Conservation (phyloP, 2,113 vertebrate genomes). For the Nettapus auritus region DNA sequence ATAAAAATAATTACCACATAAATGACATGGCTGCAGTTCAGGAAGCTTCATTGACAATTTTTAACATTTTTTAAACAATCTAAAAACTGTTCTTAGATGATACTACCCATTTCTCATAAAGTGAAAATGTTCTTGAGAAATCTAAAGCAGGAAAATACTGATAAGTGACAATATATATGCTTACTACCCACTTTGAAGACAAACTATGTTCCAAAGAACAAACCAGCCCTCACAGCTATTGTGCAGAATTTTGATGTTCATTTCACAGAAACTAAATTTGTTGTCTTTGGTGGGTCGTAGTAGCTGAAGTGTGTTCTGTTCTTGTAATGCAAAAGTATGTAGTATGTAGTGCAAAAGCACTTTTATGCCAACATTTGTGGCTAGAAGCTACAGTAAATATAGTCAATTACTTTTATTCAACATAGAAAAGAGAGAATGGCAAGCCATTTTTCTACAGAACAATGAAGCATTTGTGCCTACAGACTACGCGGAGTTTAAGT, state of each 20-base stretch:
- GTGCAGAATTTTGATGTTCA: background rate
- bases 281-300: background rate
- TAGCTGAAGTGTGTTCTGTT: background rate
- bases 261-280: background rate
- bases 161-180: background rate
- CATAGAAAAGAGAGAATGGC: background rate
- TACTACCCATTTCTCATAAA: background rate
- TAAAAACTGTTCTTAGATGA: background rate
- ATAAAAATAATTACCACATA: conserved; percentile 15
- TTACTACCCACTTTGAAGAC: background rate
- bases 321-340: background rate
- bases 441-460: background rate
- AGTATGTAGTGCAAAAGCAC: too few species aligned
- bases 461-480: background rate
- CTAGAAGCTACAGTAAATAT: conserved; percentile 20
- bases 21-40: background rate
- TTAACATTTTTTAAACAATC: conserved; percentile 18
- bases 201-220: background rate
- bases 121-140: background rate
- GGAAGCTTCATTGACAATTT: background rate
- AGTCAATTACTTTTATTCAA: conserved; percentile 8
- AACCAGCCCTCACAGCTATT: background rate
- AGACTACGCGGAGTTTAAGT: background rate
- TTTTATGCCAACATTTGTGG: background rate
- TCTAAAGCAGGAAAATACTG: background rate